A percentile compares a stretch with the other conserved stretches of the same genome.
Evolutionary conservation across 2,113 vertebrate genomes (phyloP).

Genomic region (Castor canadensis): DNA sequence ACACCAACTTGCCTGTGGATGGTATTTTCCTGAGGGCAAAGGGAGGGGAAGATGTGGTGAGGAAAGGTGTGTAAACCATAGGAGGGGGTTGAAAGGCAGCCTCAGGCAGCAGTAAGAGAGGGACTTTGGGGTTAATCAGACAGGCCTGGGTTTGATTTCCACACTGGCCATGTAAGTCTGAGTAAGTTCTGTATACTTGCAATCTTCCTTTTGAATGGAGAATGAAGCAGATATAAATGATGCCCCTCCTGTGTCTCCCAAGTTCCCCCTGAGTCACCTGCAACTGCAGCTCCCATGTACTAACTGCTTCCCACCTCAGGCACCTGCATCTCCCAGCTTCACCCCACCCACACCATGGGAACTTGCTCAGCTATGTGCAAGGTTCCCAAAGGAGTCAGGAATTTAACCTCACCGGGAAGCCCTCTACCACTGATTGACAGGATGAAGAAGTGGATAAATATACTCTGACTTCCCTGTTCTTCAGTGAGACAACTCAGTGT

Average conservation of each 20-base stretch:
- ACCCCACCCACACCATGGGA: not conserved
- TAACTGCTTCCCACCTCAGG: not conserved
- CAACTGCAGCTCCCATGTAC: not conserved
- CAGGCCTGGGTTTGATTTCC: not conserved
- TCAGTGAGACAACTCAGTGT: not conserved
- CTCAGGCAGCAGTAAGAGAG: not conserved
- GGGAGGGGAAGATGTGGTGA: not conserved
- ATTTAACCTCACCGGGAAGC: not conserved
- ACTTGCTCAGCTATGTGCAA: not conserved
- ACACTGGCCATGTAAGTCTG: not conserved
- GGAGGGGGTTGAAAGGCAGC: not conserved
- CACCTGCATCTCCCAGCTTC: not conserved
- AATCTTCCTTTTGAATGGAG: not conserved
- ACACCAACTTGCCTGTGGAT: slow-evolving; percentile 90
- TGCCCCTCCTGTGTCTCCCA: not conserved
- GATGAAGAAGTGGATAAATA: not conserved
- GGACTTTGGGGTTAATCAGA: not conserved
- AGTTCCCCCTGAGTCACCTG: not conserved
- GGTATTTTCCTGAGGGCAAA: slow-evolving; percentile 91
- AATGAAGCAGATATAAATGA: not conserved
- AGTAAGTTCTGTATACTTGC: not conserved
- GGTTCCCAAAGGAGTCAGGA: not conserved
- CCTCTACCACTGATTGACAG: not conserved
- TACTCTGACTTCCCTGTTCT: not conserved
- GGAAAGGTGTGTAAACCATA: not conserved